Evolutionary conservation across 1,140 invertebrate species (phyloP).

Genomic region (Ctenoplectra terminalis): DNA sequence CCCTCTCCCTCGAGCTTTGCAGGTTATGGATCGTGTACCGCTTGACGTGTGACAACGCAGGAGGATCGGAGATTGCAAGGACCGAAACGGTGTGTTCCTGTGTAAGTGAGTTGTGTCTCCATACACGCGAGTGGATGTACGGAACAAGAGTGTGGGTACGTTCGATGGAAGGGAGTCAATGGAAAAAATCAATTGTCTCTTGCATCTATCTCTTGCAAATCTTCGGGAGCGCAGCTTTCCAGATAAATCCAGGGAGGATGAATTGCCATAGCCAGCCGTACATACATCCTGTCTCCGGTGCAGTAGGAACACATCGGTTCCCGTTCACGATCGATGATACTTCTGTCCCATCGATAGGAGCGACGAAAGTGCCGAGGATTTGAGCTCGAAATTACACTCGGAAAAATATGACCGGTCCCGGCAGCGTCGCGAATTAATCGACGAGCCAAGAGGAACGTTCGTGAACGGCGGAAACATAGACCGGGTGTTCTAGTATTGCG

Average conservation of each 20-base stretch:
- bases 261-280: conserved; percentile 47
- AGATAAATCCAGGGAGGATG: conserved; percentile 56
- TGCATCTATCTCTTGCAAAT: conserved; percentile 30
- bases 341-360: conserved; percentile 37
- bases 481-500: background rate
- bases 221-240: conserved; percentile 43
- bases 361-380: conserved; percentile 39
- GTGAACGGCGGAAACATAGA: background rate
- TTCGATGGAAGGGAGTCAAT: background rate
- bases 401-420: conserved; percentile 40
- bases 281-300: conserved; percentile 9
- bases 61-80: conserved; percentile 39
- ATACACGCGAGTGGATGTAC: background rate
- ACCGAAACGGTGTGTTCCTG: conserved; percentile 4
- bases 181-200: conserved; percentile 64
- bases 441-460: conserved; percentile 17
- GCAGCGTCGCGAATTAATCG: conserved; percentile 42
- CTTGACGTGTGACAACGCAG: conserved; percentile 48
- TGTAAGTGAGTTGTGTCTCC: background rate
- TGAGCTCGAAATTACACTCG: conserved; percentile 30
- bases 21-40: conserved; percentile 65
- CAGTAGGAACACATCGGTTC: background rate
- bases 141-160: background rate
- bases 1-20: conserved; percentile 26
- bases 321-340: conserved; percentile 55